Percentiles rank a stretch among this genome's conserved stretches.
Evolutionary conservation across 2,797 vertebrate species (phyloP).

Genomic region (Diglossa cyanea): DNA sequence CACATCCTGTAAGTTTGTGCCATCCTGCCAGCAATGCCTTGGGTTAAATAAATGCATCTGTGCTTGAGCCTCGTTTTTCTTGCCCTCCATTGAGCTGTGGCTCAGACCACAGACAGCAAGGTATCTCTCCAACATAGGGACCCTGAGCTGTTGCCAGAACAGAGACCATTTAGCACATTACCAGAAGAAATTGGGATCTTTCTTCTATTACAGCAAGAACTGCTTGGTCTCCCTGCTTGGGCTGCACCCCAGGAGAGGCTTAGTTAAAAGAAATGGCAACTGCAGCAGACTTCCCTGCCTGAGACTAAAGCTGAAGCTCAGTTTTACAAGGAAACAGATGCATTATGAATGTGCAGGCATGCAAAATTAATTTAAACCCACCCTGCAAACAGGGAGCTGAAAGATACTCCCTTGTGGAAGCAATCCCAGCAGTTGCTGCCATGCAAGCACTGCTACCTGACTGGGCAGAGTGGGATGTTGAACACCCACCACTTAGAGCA

Average conservation of each 20-base stretch:
- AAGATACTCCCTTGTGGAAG: background rate
- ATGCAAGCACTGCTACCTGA: background rate
- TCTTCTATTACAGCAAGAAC: background rate
- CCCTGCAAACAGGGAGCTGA: background rate
- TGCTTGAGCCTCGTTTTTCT: background rate
- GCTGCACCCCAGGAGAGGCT: background rate
- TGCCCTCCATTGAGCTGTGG: background rate
- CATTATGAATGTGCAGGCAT: background rate
- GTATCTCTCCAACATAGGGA: background rate
- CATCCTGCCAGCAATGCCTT: background rate
- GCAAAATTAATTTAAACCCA: background rate
- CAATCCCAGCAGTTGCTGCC: background rate
- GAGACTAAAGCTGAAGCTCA: background rate
- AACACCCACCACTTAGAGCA: background rate
- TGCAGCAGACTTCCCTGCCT: background rate
- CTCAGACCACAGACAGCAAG: background rate
- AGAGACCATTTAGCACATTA: background rate
- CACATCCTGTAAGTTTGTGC: background rate
- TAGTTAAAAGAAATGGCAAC: background rate
- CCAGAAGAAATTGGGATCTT: background rate
- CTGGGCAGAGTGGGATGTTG: rapidly evolving
- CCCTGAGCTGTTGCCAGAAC: background rate
- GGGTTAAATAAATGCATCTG: background rate
- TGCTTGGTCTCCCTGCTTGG: background rate
- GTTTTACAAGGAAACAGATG: background rate